Evolutionary conservation across 1,140 invertebrate species (phyloP), one percentile per base, ranked within the genome.

Genomic region (Drosophila mauritiana): DNA sequence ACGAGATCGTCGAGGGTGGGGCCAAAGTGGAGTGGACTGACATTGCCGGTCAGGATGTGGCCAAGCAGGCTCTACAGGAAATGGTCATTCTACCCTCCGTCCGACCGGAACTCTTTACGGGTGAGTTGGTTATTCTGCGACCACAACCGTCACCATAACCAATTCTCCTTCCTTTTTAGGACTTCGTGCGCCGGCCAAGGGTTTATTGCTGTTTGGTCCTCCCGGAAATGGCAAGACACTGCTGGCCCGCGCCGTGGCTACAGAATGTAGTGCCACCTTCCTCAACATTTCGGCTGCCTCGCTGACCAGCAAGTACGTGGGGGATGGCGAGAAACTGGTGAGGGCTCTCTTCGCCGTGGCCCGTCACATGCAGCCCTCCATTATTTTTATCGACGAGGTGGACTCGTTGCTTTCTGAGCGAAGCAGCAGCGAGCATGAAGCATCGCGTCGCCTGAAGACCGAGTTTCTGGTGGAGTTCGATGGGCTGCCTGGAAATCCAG

Each of bases 401-500:
- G 98, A 99, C 93, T 99, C 98, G 3, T 91, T 99, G 27, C 93
- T 99, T 12, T 97, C 97, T 37, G 97, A 98, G 93, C 94, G 98
- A 25, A 96, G 96, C 55, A 97, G 97, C 80, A 95, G 96, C 62
- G 98, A 99, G 93, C 98, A 99, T 92, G 98, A 99, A 93, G 97
- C 98, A 25, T 98, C 97, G 20, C 94, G 98, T 12, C 95, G 98
- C 73, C 94, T 99, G n/a, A 99, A 99, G 94, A 99, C 98, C 0
- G 98, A 99, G 93, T 99, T 99, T 93, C 94, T 99, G 7, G 97
- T 99, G 2, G 98, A 99, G 93, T 97, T 99, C 92, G 98, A 99
- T 93, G 97, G 97, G 11, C 93, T 98, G 59, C 96, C 96, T 1
- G 95, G 95, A 10, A 95, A 95, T 92, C 94, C 95, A 0, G 98